Percentiles rank a stretch among this genome's conserved stretches.
Conservation (phyloP, 2,113 vertebrate genomes). For the Tychaedon coryphoeus region DNA sequence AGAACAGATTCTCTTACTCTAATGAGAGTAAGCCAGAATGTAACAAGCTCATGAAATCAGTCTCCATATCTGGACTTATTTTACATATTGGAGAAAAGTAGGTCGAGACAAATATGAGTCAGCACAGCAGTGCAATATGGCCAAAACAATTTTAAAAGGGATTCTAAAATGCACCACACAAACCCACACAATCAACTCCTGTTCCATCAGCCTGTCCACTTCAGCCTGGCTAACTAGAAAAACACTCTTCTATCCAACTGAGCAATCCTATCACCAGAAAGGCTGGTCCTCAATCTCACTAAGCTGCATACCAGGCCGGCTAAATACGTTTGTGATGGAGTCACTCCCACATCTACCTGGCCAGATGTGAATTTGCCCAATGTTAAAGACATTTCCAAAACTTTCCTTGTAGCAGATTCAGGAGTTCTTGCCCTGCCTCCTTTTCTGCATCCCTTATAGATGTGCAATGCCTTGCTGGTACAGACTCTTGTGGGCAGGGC, state of each 20-base stretch:
- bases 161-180: background rate
- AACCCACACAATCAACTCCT: background rate
- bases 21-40: background rate
- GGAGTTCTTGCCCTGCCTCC: background rate
- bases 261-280: background rate
- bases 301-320: background rate
- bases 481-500: background rate
- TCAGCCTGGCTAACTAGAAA: background rate
- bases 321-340: background rate
- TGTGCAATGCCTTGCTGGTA: rapidly evolving
- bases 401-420: background rate
- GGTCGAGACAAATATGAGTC: conserved; percentile 31
- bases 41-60: background rate
- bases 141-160: background rate
- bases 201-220: background rate
- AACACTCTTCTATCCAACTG: background rate
- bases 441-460: background rate
- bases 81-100: conserved; percentile 35
- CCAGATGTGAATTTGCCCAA: background rate
- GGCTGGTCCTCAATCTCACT: background rate
- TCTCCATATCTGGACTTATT: conserved; percentile 18
- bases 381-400: background rate
- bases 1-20: background rate
- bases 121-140: conserved; percentile 16
- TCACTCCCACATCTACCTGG: background rate